Conservation (phyloP, 2,797 vertebrate species). For the Liasis olivaceus region DNA sequence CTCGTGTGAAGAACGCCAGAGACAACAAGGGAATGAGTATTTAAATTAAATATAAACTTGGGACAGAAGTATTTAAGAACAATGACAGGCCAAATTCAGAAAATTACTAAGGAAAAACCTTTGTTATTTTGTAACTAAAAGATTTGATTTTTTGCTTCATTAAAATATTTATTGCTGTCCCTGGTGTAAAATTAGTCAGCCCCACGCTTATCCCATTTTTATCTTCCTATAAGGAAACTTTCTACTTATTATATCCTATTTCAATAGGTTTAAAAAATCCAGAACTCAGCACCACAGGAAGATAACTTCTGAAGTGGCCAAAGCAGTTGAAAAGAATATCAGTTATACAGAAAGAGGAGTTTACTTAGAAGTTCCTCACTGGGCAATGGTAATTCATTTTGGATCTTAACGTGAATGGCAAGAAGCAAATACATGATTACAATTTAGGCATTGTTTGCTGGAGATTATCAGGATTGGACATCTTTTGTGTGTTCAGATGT, state of each 20-base stretch:
- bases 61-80: neutral
- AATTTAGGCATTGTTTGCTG: neutral
- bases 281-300: constrained; percentile 58
- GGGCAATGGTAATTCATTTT: constrained; percentile 69
- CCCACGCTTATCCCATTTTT: neutral
- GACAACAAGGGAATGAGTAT: neutral
- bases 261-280: constrained; percentile 48
- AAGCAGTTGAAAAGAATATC: constrained; percentile 55
- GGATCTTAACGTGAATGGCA: constrained; percentile 16
- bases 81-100: neutral
- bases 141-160: neutral
- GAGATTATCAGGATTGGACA: neutral
- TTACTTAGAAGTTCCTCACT: constrained; percentile 67
- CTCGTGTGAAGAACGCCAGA: neutral
- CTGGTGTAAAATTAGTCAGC: neutral
- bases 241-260: constrained; percentile 31
- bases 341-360: constrained; percentile 73
- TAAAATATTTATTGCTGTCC: neutral
- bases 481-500: neutral
- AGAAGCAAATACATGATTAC: constrained; percentile 11
- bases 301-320: constrained; percentile 38
- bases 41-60: neutral
- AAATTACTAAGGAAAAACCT: neutral
- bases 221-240: neutral
- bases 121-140: neutral